A percentile compares a stretch with the other conserved stretches of the same genome.
Conservation (phyloP, 2,888 invertebrate genomes). For the Megaustenia siamemsis region DNA sequence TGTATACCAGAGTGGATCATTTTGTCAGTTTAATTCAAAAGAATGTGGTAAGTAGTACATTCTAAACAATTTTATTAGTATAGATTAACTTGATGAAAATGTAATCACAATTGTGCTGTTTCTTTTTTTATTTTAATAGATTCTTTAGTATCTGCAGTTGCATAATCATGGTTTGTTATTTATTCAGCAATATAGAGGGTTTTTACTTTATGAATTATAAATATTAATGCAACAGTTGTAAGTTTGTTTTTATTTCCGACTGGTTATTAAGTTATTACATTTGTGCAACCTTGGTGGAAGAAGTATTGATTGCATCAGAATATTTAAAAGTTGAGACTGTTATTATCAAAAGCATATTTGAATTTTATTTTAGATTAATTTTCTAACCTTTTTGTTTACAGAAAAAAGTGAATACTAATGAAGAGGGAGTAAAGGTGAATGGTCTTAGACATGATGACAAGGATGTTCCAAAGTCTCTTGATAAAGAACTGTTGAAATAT, state of each 20-base stretch:
- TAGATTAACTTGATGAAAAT: too few relatives aligned
- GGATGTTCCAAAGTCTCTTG: neutral
- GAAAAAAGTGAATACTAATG: neutral
- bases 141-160: too few relatives aligned
- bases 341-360: neutral
- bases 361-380: neutral
- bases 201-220: too few relatives aligned
- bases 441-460: neutral
- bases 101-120: too few relatives aligned
- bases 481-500: neutral
- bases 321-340: neutral
- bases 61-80: neutral
- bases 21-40: neutral
- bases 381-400: neutral
- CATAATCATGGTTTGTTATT: too few relatives aligned
- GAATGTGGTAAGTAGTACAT: neutral
- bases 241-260: too few relatives aligned
- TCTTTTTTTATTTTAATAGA: too few relatives aligned
- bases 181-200: too few relatives aligned
- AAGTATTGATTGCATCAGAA: neutral
- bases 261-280: too few relatives aligned
- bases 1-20: constrained; percentile 25
- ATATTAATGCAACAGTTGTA: too few relatives aligned
- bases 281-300: too few relatives aligned
- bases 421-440: neutral